A percentile compares a stretch with the other conserved stretches of the same genome.
Conservation (phyloP, 2,888 invertebrate species). For the Harpalus rufipes region DNA sequence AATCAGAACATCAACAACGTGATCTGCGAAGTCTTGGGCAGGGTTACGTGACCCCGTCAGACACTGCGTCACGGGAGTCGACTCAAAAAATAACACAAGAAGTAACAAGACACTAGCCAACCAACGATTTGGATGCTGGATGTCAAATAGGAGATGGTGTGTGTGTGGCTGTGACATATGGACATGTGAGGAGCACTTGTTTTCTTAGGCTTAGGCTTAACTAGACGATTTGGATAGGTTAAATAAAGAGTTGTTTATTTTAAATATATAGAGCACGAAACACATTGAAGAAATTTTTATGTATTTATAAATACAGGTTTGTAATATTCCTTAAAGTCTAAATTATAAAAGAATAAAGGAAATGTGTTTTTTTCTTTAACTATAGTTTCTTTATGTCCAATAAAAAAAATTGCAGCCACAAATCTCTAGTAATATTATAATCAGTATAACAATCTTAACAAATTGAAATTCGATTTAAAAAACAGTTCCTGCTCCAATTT, state of each 20-base stretch:
- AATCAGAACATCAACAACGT: conserved; percentile 50
- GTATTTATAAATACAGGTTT: neutral
- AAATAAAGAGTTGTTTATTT: conserved; percentile 1
- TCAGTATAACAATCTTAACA: neutral
- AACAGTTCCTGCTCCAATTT: conserved; percentile 1
- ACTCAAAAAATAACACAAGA: neutral
- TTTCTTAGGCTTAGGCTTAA: neutral
- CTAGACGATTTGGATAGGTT: neutral
- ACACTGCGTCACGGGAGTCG: neutral
- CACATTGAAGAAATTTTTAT: neutral
- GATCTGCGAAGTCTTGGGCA: conserved; percentile 27
- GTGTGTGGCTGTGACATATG: neutral
- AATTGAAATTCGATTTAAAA: conserved; percentile 3
- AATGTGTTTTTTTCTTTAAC: neutral
- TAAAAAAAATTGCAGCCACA: neutral
- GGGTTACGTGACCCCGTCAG: neutral
- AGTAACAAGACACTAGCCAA: neutral
- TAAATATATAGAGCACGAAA: neutral
- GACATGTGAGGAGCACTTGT: neutral
- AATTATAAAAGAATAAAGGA: neutral
- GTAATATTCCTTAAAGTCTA: neutral
- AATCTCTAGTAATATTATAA: neutral
- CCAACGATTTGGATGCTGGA: neutral
- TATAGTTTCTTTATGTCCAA: neutral
- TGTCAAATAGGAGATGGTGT: neutral